Base-by-base conservation (phyloP, 1,140 invertebrate genomes). In the Drosophila takahashii region DNA sequence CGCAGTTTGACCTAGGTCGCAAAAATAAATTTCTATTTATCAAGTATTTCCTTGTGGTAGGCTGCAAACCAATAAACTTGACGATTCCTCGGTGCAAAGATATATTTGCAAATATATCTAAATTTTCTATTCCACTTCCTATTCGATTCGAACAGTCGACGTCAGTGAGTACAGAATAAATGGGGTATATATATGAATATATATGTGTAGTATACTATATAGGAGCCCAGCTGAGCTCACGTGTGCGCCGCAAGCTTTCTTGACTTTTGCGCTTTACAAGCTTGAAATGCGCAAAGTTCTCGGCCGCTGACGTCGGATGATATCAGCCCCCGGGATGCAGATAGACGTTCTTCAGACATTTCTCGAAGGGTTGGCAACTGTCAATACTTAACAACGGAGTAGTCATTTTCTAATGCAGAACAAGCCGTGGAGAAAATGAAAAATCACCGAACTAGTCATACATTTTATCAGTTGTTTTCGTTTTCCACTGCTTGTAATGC, bases 41-140 rank as follows among this genome's bases (percentile, higher is more conserved):
- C n/a, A n/a, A n/a, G n/a, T n/a, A n/a, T n/a, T n/a, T n/a, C n/a
- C 64, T 83, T 89, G 81, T 41, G 78, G 69, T 78, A 86, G 78
- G 60, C 39, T 64, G 41, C 22, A 39, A n/a, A 32, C 27, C 54
- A 52, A 42, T 44, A 26, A n/a, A 47, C 11, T 50, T 27, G 29
- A 26, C 41, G 45, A 72, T 44, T n/a, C 29, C 41, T 15, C 39
- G 18, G 54, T 15, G 41, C 53, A 56, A 61, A 72, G 32, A 66
- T 45, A 73, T 42, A 77, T 8, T 58, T 7, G 16, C 54, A 16
- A 10, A 56, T 32, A 27, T 32, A 32, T 37, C 32, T 10, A 67
- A n/a, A 27, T 42, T 61, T 36, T 56, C 37, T 48, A 54, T 51
- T 71, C 32, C 34, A 22, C 54, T 67, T 34, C 60, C 60, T 65